Conservation (phyloP, 2,113 vertebrate genomes). For the Oncorhynchus kisutch region DNA sequence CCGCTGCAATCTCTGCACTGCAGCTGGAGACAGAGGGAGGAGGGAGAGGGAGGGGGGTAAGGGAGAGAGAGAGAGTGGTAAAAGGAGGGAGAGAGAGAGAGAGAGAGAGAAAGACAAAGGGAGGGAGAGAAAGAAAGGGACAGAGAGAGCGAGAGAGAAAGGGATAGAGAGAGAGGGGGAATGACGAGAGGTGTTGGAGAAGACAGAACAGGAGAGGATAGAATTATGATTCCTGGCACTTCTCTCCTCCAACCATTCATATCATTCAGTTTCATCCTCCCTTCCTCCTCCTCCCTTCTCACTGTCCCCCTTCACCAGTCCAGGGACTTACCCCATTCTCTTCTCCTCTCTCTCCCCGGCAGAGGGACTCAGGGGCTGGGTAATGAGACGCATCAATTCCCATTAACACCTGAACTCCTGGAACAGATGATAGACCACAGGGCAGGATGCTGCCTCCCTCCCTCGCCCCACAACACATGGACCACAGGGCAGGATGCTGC, state of each 20-base stretch:
- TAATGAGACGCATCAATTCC: conserved; percentile 59
- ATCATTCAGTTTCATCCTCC: not conserved
- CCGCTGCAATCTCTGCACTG: conserved; percentile 80
- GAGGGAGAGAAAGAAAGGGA: conserved; percentile 15
- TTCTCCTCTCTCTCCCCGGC: not conserved
- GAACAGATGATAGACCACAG: conserved; percentile 25
- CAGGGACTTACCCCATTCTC: conserved; percentile 15
- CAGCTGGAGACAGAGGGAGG: conserved; percentile 71
- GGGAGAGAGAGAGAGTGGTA: not conserved
- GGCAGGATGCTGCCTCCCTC: not conserved
- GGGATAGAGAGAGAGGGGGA: not conserved
- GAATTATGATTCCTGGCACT: conserved; percentile 57
- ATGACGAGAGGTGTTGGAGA: not conserved
- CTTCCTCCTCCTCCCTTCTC: conserved; percentile 26
- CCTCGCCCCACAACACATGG: too few relatives aligned
- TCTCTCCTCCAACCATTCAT: conserved; percentile 29
- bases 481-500: not conserved
- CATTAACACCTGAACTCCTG: conserved; percentile 66
- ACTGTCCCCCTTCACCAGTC: conserved; percentile 15
- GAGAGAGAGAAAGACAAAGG: not conserved
- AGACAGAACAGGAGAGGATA: conserved; percentile 8
- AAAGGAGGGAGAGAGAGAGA: too few relatives aligned
- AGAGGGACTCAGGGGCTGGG: conserved; percentile 31
- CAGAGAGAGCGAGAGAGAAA: conserved; percentile 3
- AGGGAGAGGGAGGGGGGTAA: not conserved